Evolutionary conservation across 2,113 vertebrate genomes (phyloP).

Genomic region (Amazona vittata): DNA sequence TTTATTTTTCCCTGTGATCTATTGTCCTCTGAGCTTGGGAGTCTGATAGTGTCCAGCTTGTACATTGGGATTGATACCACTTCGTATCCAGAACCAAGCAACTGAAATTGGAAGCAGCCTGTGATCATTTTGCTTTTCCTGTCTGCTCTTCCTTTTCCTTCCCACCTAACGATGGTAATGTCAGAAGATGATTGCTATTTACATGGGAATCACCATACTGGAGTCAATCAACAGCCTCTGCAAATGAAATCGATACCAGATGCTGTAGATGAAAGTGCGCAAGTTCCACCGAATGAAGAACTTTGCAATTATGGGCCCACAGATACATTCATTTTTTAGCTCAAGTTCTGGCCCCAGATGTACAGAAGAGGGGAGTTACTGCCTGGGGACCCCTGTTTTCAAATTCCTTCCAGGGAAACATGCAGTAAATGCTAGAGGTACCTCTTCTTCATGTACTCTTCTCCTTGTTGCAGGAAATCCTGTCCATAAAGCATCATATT

Average conservation of each 20-base stretch:
- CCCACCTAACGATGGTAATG: neutral
- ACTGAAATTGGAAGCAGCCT: neutral
- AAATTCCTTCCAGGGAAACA: neutral
- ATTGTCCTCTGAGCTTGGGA: neutral
- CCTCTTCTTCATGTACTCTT: neutral
- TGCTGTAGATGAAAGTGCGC: neutral
- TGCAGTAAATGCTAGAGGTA: neutral
- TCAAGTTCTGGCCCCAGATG: neutral
- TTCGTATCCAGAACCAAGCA: neutral
- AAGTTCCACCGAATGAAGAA: neutral
- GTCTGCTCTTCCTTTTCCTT: neutral
- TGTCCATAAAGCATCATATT: neutral
- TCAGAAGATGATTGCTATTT: neutral
- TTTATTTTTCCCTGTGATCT: neutral
- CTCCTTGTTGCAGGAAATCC: neutral
- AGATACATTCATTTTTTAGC: neutral
- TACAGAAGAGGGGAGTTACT: neutral
- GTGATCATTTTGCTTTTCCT: neutral
- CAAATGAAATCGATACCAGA: neutral
- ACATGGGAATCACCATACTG: neutral
- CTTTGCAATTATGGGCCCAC: neutral
- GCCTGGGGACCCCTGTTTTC: neutral
- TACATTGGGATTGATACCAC: neutral
- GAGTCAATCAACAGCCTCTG: neutral
- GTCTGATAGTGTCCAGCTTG: neutral